Evolutionary conservation across 2,113 vertebrate genomes (phyloP).

Genomic region (Passer domesticus): DNA sequence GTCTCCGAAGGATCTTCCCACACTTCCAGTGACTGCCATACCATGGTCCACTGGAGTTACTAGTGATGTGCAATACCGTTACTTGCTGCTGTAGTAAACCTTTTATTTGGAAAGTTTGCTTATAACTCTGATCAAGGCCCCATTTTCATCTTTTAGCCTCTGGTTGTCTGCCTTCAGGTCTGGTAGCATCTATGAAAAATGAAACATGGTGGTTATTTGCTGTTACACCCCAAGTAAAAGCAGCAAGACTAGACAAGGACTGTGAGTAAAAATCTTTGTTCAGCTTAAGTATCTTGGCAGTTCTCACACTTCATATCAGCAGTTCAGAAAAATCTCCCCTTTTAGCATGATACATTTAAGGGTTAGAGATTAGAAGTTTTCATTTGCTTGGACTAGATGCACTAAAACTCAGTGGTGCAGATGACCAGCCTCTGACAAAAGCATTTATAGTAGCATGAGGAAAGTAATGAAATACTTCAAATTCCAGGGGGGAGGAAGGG

Average conservation of each 20-base stretch:
- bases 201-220: constrained; percentile 22
- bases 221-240: neutral
- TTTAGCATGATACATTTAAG: neutral
- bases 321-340: neutral
- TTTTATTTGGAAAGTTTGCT: constrained; percentile 95
- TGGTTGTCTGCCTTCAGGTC: constrained; percentile 99
- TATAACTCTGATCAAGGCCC: constrained; percentile 94
- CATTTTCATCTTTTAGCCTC: constrained; percentile 99
- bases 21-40: constrained; percentile 75
- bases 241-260: neutral
- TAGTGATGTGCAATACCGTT: constrained; percentile 88
- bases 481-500: neutral
- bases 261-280: neutral
- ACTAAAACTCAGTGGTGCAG: neutral
- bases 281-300: neutral
- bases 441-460: neutral
- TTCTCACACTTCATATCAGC: neutral
- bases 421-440: constrained; percentile 21
- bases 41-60: constrained; percentile 81
- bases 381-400: neutral
- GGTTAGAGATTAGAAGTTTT: neutral
- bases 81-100: constrained; percentile 79
- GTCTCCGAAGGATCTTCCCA: constrained; percentile 72
- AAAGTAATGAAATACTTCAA: constrained; percentile 23
- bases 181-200: constrained; percentile 88